A percentile compares a stretch with the other conserved stretches of the same genome.
Evolutionary conservation across 1,140 invertebrate genomes (phyloP).

Genomic region (Phenacoccus solenopsis): DNA sequence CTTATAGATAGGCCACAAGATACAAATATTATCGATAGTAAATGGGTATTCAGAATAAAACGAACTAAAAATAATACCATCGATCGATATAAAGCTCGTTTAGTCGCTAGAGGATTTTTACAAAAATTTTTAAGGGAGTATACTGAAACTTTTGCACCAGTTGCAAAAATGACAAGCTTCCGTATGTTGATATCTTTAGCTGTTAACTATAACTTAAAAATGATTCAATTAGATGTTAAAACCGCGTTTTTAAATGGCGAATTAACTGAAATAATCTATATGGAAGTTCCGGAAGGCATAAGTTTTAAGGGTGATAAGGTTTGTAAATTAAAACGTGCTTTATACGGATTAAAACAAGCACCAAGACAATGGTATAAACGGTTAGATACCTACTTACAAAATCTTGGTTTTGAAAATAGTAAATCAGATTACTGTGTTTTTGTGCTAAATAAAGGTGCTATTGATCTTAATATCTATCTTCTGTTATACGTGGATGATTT

Average conservation of each 20-base stretch:
- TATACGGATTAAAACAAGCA: slow-evolving; percentile 19
- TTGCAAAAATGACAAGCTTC: slow-evolving; percentile 31
- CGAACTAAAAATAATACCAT: slow-evolving; percentile 20
- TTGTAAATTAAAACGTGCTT: slow-evolving; percentile 20
- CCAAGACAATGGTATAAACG: slow-evolving; percentile 12
- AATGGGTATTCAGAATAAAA: slow-evolving; percentile 26
- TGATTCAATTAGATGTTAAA: slow-evolving; percentile 33
- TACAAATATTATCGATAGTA: slow-evolving; percentile 17
- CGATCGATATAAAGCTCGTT: slow-evolving; percentile 24
- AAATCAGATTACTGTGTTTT: slow-evolving; percentile 18
- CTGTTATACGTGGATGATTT: slow-evolving; percentile 20
- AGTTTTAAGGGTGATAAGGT: not conserved
- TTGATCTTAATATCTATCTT: not conserved
- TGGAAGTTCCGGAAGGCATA: slow-evolving; percentile 14
- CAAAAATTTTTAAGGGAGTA: slow-evolving; percentile 29
- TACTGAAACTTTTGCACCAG: slow-evolving; percentile 33
- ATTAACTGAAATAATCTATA: slow-evolving; percentile 17
- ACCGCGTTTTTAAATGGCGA: slow-evolving; percentile 36
- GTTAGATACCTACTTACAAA: slow-evolving; percentile 25
- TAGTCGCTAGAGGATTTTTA: slow-evolving; percentile 28
- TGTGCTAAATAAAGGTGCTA: not conserved
- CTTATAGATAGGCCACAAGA: slow-evolving; percentile 12
- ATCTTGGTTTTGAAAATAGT: slow-evolving; percentile 20
- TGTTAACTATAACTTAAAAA: slow-evolving; percentile 29
- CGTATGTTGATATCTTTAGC: slow-evolving; percentile 33